Evolutionary conservation across 2,888 invertebrate genomes (phyloP).

Genomic region (Icerya purchasi): DNA sequence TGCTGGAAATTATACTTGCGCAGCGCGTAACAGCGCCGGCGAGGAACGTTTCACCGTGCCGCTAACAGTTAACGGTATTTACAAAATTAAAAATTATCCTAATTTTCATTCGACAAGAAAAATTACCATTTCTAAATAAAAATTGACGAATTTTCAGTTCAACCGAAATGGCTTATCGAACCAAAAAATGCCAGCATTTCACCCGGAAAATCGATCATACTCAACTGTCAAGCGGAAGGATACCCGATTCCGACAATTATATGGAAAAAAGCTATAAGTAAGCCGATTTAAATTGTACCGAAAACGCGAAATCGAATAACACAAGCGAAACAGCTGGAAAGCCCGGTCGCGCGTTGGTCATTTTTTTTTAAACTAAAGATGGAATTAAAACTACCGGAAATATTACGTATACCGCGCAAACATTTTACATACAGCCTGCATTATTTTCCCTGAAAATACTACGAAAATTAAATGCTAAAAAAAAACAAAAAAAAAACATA

Average conservation of each 20-base stretch:
- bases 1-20: slow-evolving; percentile 79
- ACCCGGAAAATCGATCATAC: slow-evolving; percentile 56
- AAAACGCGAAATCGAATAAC: background rate
- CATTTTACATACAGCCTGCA: no score
- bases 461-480: no score
- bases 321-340: no score
- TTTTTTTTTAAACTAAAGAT: no score
- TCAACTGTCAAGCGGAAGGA: slow-evolving; percentile 78
- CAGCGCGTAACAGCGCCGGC: slow-evolving; percentile 70
- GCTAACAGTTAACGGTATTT: slow-evolving; percentile 55
- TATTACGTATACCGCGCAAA: no score
- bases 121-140: no score
- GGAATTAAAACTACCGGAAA: no score
- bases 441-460: no score
- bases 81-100: background rate
- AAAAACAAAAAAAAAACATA: no score
- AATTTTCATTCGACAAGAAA: no score
- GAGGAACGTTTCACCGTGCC: slow-evolving; percentile 54
- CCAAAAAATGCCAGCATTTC: slow-evolving; percentile 63
- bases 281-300: slow-evolving; percentile 20
- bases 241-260: slow-evolving; percentile 72
- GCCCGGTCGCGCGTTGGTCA: no score
- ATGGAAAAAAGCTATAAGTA: slow-evolving; percentile 75
- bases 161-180: slow-evolving; percentile 72
- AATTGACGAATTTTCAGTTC: no score